Evolutionary conservation across 2,888 invertebrate genomes (phyloP).

Genomic region (Congeria kusceri): DNA sequence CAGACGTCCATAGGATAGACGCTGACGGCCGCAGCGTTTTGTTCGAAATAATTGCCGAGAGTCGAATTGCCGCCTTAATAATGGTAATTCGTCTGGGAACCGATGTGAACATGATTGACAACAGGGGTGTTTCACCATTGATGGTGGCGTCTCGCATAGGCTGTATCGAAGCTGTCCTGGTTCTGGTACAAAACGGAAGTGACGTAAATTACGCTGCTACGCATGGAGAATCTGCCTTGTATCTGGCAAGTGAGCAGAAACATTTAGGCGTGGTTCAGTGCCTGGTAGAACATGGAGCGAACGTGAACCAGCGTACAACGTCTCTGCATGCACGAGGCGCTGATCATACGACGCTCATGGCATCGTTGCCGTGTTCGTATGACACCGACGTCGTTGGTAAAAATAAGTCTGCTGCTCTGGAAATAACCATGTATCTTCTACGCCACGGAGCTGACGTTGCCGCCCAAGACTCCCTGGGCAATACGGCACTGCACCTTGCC

Average conservation of each 20-base stretch:
- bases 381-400: slow-evolving; percentile 34
- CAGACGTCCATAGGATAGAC: too few species aligned
- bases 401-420: slow-evolving; percentile 51
- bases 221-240: slow-evolving; percentile 60
- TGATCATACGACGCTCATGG: slow-evolving; percentile 58
- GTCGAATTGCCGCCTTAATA: too few species aligned
- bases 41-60: too few species aligned
- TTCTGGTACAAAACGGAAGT: slow-evolving; percentile 61
- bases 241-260: slow-evolving; percentile 57
- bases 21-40: too few species aligned
- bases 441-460: slow-evolving; percentile 56
- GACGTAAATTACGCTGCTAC: slow-evolving; percentile 45
- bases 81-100: too few species aligned
- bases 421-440: slow-evolving; percentile 50
- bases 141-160: slow-evolving; percentile 40
- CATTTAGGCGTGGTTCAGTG: slow-evolving; percentile 27
- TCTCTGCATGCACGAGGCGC: slow-evolving; percentile 22
- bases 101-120: slow-evolving; percentile 47
- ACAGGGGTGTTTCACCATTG: slow-evolving; percentile 60
- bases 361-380: slow-evolving; percentile 56
- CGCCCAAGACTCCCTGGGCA: slow-evolving; percentile 40
- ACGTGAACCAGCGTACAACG: slow-evolving; percentile 47
- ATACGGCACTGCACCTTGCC: slow-evolving; percentile 60
- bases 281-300: slow-evolving; percentile 42
- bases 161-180: slow-evolving; percentile 33